These are phyloP conservation scores for Fregetta grallaria DNA, from an alignment of 2,113 vertebrate species.

Conservation along the genomic window DNA sequence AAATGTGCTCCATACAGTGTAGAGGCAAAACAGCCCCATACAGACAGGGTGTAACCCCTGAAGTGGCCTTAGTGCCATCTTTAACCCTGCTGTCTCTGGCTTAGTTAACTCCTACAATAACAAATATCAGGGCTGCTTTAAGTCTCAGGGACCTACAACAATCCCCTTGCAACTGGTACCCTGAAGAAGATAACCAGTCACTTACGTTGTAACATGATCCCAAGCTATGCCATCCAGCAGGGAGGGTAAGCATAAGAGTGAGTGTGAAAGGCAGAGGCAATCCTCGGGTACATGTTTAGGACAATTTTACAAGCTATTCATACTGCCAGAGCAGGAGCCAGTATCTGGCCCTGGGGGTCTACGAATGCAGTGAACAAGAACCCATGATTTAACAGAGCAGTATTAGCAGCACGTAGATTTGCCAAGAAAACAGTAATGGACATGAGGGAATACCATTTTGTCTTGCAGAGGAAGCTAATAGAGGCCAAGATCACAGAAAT, in stretches of 20 bases:
- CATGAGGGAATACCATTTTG: conserved; percentile 9
- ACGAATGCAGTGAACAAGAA: neutral
- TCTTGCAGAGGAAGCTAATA: conserved; percentile 24
- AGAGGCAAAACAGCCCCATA: too few species aligned
- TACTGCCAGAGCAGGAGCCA: neutral
- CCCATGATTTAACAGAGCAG: neutral
- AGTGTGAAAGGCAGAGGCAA: neutral
- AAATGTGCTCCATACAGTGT: neutral
- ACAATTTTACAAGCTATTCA: neutral
- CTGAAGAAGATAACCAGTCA: neutral
- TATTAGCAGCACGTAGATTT: neutral
- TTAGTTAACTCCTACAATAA: neutral
- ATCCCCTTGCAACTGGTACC: neutral
- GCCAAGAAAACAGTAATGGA: conserved; percentile 20
- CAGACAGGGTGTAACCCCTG: neutral
- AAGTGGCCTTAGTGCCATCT: neutral
- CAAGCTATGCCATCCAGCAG: neutral
- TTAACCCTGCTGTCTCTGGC: neutral
- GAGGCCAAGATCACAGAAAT: conserved; percentile 29
- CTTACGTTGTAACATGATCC: neutral
- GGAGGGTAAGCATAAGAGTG: neutral
- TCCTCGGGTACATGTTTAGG: neutral
- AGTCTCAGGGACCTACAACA: neutral
- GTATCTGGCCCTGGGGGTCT: neutral
- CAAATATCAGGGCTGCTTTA: neutral